Base-by-base conservation (phyloP, 2,888 invertebrate species). In the Polydrusus tereticollis region DNA sequence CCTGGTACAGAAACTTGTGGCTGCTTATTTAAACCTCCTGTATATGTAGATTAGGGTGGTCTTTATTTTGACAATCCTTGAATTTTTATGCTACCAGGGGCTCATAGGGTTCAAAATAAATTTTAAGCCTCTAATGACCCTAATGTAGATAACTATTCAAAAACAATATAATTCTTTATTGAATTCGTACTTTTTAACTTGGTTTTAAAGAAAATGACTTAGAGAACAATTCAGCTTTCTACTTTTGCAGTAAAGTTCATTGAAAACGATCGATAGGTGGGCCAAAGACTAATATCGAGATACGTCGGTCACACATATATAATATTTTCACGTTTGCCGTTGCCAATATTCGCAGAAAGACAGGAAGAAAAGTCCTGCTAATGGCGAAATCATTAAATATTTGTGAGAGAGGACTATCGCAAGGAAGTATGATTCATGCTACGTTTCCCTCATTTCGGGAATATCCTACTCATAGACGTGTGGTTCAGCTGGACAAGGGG, bases 341-440 rank as follows among this genome's bases (percentile, higher is more conserved):
- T 59, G 47, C 62, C 50, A 50, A 66, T 67, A 68, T 69, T 65
- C 57, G 52, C 50, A 59, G 47, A 69, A 59, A 73, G 43, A 36
- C 60, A 57, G 50, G 47, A 69, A 68, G 72, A 74, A 72, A 75
- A 58, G 63, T 68, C 65, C 43, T 63, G 59, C 75, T 80, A 81
- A 79, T 79, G 78, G 80, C 77, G 70, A 70, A 78, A 79, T 81
- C 82, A 81, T 81, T 81, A 80, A 81, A 81, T 81, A 81, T 81
- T 81, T 82, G 81, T 77, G 78, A 78, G 75, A 75, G 78, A 75
- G 75, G 72, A 75, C 75, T 69, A 69, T 77, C 73, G 78, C 77
- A 82, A 82, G 81, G 81, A 83, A 82, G 82, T 79, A 83, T 84
- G 84, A 84, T 79, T 84, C 84, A 84, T 83, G 78, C 82, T 76